Conservation (phyloP, 2,113 vertebrate species). For the Balaenoptera acutorostrata region DNA sequence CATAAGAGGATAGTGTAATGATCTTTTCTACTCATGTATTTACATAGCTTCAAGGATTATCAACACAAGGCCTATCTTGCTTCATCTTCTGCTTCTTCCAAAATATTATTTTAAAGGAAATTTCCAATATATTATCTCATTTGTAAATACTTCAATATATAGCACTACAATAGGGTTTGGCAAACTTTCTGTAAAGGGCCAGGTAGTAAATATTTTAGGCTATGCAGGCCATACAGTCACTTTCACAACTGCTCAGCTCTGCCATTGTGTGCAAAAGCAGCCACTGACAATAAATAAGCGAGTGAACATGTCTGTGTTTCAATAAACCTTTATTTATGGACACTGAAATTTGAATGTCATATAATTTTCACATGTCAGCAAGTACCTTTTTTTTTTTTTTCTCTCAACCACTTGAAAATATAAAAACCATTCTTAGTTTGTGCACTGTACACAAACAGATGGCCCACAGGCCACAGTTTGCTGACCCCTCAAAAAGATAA, state of each 20-base stretch:
- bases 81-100: not conserved
- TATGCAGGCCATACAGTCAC: not conserved
- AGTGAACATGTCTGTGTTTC: not conserved
- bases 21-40: not conserved
- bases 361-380: not conserved
- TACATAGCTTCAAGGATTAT: not conserved
- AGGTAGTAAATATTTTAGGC: not conserved
- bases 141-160: not conserved
- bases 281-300: not conserved
- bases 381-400: not conserved
- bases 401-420: not conserved
- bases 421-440: not conserved
- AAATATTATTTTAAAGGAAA: constrained; percentile 8
- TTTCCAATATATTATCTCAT: not conserved
- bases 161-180: not conserved
- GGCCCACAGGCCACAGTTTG: not conserved
- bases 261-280: not conserved
- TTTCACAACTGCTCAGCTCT: not conserved
- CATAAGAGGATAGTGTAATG: not conserved
- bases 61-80: not conserved
- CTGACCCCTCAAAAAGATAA: not conserved
- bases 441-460: not conserved
- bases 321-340: not conserved
- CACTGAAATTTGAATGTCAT: too few relatives aligned
- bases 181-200: not conserved